Conservation (phyloP, 2,888 invertebrate genomes). For the Thera obeliscata region DNA sequence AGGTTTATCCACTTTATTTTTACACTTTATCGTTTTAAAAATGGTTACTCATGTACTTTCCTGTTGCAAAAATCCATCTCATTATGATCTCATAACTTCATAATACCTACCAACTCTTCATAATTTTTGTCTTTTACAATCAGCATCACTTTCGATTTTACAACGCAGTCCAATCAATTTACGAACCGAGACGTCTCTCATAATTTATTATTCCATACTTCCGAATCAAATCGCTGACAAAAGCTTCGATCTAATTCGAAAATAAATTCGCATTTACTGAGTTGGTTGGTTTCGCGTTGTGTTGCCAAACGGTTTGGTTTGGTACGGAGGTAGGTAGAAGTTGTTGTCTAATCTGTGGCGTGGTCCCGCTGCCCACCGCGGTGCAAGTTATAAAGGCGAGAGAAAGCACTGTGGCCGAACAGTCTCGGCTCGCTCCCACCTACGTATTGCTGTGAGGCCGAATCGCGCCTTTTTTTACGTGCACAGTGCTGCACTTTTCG, state of each 20-base stretch:
- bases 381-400: conserved; percentile 77
- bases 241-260: conserved; percentile 47
- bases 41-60: no score
- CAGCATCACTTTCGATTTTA: conserved; percentile 41
- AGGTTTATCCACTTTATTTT: no score
- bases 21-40: no score
- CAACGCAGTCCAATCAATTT: conserved; percentile 29
- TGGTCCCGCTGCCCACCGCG: conserved; percentile 35
- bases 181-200: conserved; percentile 40
- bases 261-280: conserved; percentile 59
- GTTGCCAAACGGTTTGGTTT: conserved; percentile 75
- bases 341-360: conserved; percentile 22
- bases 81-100: conserved; percentile 6
- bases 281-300: conserved; percentile 67
- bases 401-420: conserved; percentile 75
- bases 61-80: conserved; percentile 7
- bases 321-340: conserved; percentile 46
- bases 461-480: conserved; percentile 68
- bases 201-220: conserved; percentile 43
- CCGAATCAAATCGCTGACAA: conserved; percentile 50
- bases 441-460: conserved; percentile 51
- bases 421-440: conserved; percentile 59
- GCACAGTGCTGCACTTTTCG: conserved; percentile 63
- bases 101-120: background rate
- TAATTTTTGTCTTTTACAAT: conserved; percentile 24